Evolutionary conservation across 2,888 invertebrate species (phyloP), one percentile per base, ranked within the genome.

Genomic region (Sinelater perroti): DNA sequence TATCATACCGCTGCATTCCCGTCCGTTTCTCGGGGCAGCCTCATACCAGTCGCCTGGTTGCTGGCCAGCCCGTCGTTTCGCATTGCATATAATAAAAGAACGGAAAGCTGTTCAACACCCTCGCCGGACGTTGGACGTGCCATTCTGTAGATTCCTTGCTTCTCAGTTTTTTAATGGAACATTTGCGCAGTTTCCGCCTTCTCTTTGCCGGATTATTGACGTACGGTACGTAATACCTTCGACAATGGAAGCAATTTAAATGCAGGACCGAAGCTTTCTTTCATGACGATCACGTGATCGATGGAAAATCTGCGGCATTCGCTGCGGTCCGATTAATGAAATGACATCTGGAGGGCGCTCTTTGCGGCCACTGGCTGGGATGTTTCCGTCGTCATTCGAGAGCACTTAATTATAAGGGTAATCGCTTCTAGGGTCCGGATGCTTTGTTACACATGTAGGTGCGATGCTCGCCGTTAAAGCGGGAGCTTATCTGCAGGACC

Each of bases 401-500:
- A 58, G 60, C 58, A 60, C 65, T 65, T 65, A 65, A 63, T 65
- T 65, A 63, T 61, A 56, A 63, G 59, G 61, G 63, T 63, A 65
- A 65, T 65, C 45, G 50, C 49, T 51, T 51, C 36, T 51, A 52
- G 60, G 50, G 55, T 49, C 55, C 52, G 59, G 60, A 60, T 63
- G 62, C 61, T 63, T 57, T 61, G 60, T 61, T 53, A 56, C 58
- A 59, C 57, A 60, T 57, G 57, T 55, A 51, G 57, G 57, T 60
- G 60, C 47, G 47, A 60, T 60, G 58, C 57, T 31, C 42, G 52
- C 46, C 55, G 49, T 60, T 60, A 60, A 54, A 51, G 54, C 50
- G 35, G 45, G 26, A 40, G 40, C 28, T 47, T 52, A 46, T 51
- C 57, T 51, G 26, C 11, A 38, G 46, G 51, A 57, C 31, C 40